Evolutionary conservation across 30 jellyfish, hydroid and myxozoan species (phyloP).

Genomic region (Clytia hemisphaerica): DNA sequence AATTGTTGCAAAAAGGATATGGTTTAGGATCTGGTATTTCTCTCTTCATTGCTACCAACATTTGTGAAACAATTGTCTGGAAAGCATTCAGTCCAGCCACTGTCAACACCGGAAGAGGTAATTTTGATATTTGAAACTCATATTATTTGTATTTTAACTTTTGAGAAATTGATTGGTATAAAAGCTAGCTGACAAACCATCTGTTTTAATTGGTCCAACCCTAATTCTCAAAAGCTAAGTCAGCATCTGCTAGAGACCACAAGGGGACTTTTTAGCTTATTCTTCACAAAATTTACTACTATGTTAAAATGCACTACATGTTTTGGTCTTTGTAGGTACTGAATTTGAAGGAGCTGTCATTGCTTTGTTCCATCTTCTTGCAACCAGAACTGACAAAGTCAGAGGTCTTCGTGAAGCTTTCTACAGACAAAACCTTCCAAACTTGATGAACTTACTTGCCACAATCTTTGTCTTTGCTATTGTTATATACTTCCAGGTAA

Average conservation of each 20-base stretch:
- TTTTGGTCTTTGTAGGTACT: slow-evolving; percentile 85
- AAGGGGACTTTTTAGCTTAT: no score
- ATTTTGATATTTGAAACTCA: not conserved
- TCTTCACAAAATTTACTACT: no score
- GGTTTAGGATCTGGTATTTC: slow-evolving; percentile 99
- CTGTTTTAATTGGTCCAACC: no score
- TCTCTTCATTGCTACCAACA: slow-evolving; percentile 70
- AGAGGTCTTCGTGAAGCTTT: slow-evolving; percentile 82
- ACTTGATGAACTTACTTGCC: slow-evolving; percentile 95
- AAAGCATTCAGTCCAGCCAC: slow-evolving; percentile 79
- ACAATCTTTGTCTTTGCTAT: slow-evolving; percentile 94
- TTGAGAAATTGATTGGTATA: no score
- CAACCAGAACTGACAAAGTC: slow-evolving; percentile 59
- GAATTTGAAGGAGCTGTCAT: slow-evolving; percentile 77
- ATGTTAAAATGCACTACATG: no score
- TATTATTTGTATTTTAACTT: not conserved
- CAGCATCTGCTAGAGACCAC: no score
- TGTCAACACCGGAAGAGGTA: slow-evolving; percentile 76
- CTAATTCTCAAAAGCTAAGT: no score
- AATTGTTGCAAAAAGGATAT: slow-evolving; percentile 91
- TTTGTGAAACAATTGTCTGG: slow-evolving; percentile 70
- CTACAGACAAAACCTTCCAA: slow-evolving; percentile 96
- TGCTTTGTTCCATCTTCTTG: slow-evolving; percentile 60
- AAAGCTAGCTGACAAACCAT: no score
- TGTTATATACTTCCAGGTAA: slow-evolving; percentile 97